These are phyloP conservation scores for Tokudaia tokunoshimensis DNA, from an alignment of 2,797 vertebrate species.

Conservation along the genomic window DNA sequence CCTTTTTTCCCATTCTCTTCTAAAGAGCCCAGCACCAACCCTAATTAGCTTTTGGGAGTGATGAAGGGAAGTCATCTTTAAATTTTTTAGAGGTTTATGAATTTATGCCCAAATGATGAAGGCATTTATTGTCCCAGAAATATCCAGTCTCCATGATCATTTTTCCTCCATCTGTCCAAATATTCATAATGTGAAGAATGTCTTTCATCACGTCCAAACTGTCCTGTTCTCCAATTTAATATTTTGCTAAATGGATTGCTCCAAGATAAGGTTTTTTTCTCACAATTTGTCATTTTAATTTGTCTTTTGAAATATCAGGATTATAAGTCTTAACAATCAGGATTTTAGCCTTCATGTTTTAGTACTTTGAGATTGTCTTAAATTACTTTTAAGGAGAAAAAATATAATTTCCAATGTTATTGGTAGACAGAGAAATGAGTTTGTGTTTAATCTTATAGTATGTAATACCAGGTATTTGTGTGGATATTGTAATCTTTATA, in stretches of 20 bases:
- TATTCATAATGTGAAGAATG: conserved; percentile 53
- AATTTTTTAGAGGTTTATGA: conserved; percentile 70
- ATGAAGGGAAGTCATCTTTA: conserved; percentile 74
- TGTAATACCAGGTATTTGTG: not conserved
- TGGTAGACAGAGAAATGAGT: not conserved
- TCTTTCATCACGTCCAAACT: not conserved
- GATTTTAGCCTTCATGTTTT: not conserved
- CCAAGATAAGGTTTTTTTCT: not conserved
- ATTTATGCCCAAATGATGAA: conserved; percentile 58
- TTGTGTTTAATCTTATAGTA: not conserved
- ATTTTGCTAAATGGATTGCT: not conserved
- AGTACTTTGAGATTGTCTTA: not conserved
- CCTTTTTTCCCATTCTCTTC: not conserved
- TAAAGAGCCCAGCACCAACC: conserved; percentile 67
- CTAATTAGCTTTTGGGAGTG: conserved; percentile 75
- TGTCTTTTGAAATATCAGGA: conserved; percentile 39
- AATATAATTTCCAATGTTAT: not conserved
- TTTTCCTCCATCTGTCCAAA: conserved; percentile 66
- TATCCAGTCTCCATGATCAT: conserved; percentile 45
- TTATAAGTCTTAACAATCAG: not conserved
- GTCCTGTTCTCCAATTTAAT: not conserved
- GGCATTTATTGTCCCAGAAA: conserved; percentile 58
- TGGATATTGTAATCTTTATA: not conserved
- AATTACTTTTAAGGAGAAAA: conserved; percentile 47
- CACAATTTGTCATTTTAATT: conserved; percentile 15